Percentiles rank a stretch among this genome's conserved stretches.
phyloP scores from a whole-genome alignment of 64 coral and sea anemone species.

The Catalaphyllia jardinei region DNA sequence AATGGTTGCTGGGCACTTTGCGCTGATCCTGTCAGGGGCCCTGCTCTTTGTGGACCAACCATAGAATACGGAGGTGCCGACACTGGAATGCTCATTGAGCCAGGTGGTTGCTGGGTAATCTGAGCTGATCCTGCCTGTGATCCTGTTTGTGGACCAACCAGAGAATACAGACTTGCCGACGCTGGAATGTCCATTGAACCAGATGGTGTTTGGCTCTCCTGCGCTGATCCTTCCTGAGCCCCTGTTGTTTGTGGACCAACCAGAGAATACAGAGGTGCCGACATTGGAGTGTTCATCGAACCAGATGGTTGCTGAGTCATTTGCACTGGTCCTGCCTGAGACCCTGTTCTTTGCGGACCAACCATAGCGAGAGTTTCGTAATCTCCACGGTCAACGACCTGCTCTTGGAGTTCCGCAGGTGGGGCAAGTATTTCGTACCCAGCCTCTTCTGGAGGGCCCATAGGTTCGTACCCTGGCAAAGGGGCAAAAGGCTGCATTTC shows the following conservation, averaged over 20 bases:
- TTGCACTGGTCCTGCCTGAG: not conserved
- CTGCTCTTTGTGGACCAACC: slow-evolving; percentile 6
- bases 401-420: not conserved
- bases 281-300: not conserved
- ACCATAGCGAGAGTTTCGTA: slow-evolving; percentile 50
- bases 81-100: slow-evolving; percentile 1
- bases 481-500: slow-evolving; percentile 60
- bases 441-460: slow-evolving; percentile 23
- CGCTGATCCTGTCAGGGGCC: not conserved
- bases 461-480: slow-evolving; percentile 68
- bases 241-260: slow-evolving; percentile 2
- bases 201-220: not conserved
- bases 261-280: slow-evolving; percentile 32
- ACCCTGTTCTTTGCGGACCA: slow-evolving; percentile 10
- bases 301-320: not conserved
- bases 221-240: slow-evolving; percentile 1
- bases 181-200: slow-evolving; percentile 1
- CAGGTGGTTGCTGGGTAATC: not conserved
- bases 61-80: slow-evolving; percentile 21
- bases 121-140: not conserved
- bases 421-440: slow-evolving; percentile 49
- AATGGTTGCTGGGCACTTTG: not conserved
- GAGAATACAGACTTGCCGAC: slow-evolving; percentile 11
- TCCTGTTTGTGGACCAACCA: slow-evolving; percentile 13
- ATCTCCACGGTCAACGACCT: not conserved